phyloP scores from a whole-genome alignment of 2,113 vertebrate genomes.

The Ceyx cyanopectus region DNA sequence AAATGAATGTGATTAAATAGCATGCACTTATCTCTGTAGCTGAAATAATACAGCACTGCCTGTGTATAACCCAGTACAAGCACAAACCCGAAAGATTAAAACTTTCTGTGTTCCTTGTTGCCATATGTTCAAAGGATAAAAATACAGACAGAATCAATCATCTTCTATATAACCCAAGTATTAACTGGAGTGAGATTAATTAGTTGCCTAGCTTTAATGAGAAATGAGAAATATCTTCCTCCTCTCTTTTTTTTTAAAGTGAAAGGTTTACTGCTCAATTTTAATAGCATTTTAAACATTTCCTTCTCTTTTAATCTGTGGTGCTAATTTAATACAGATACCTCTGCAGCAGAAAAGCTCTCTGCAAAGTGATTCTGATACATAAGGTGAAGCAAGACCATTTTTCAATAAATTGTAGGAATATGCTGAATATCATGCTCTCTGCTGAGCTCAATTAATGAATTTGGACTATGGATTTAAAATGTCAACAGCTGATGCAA shows the following conservation, averaged over 20 bases:
- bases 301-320: slow-evolving; percentile 28
- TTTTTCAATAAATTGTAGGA: slow-evolving; percentile 21
- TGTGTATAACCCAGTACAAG: not conserved
- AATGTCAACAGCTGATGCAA: slow-evolving; percentile 19
- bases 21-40: not conserved
- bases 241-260: slow-evolving; percentile 22
- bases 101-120: not conserved
- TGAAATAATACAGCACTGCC: not conserved
- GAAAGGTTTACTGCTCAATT: slow-evolving; percentile 32
- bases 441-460: slow-evolving; percentile 26
- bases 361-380: not conserved
- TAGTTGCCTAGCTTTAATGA: slow-evolving; percentile 20
- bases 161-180: slow-evolving; percentile 5
- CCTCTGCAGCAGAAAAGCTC: not conserved
- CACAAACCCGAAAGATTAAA: slow-evolving; percentile 6
- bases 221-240: slow-evolving; percentile 14
- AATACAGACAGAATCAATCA: slow-evolving; percentile 46
- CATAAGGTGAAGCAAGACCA: not conserved
- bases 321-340: not conserved
- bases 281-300: slow-evolving; percentile 41
- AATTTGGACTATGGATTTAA: slow-evolving; percentile 12
- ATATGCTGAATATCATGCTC: not conserved
- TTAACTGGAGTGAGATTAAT: slow-evolving; percentile 62
- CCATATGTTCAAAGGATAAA: slow-evolving; percentile 46
- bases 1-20: not conserved